phyloP scores from a whole-genome alignment of 1,140 invertebrate genomes.

The Bombus difficillimus region DNA sequence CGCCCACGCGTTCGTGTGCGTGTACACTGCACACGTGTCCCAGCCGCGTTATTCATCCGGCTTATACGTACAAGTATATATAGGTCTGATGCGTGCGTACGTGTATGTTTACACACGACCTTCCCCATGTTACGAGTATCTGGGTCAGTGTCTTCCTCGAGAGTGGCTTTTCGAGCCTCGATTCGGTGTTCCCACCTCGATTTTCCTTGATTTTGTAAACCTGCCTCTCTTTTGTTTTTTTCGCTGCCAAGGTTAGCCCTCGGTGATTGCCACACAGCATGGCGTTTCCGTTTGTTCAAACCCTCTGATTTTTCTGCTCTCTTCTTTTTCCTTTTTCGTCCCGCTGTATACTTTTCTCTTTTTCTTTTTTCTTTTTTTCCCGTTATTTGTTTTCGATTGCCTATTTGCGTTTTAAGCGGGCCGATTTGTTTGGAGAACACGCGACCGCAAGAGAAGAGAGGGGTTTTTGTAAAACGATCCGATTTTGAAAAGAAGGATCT shows the following conservation, averaged over 20 bases:
- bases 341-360: background rate
- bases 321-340: background rate
- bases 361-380: background rate
- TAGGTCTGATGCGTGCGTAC: slow-evolving; percentile 29
- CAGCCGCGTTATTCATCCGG: slow-evolving; percentile 47
- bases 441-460: background rate
- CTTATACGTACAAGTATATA: slow-evolving; percentile 16
- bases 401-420: background rate
- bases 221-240: slow-evolving; percentile 8
- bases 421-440: background rate
- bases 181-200: slow-evolving; percentile 56
- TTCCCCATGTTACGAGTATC: slow-evolving; percentile 61
- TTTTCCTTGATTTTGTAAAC: slow-evolving; percentile 54
- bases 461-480: background rate
- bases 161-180: slow-evolving; percentile 59
- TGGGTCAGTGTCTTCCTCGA: slow-evolving; percentile 72
- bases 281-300: background rate
- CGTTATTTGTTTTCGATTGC: background rate
- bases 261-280: background rate
- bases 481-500: background rate
- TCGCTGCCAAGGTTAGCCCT: slow-evolving; percentile 41
- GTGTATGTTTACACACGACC: slow-evolving; percentile 66
- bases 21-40: background rate
- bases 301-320: background rate
- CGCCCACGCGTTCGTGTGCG: background rate